Evolutionary conservation across 1,140 invertebrate genomes (phyloP).

Genomic region (Brachionus koreanus): DNA sequence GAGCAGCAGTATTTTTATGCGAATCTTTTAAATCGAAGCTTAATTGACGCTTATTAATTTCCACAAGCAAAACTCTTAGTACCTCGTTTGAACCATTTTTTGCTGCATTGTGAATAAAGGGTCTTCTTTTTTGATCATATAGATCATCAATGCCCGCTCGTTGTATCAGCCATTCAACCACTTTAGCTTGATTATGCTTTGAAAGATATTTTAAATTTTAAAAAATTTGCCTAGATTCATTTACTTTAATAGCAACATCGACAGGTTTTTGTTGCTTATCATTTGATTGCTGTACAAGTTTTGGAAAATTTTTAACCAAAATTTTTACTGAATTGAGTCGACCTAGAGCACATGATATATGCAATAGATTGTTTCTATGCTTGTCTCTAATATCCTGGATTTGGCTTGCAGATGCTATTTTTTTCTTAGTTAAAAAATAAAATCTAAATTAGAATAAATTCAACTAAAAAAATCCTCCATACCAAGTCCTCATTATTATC

Average conservation of each 20-base stretch:
- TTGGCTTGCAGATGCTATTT: background rate
- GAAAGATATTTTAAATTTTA: background rate
- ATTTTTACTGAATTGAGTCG: background rate
- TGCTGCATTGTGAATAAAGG: conserved; percentile 24
- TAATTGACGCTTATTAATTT: background rate
- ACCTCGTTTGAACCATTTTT: conserved; percentile 24
- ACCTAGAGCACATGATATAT: conserved; percentile 23
- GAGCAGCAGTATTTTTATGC: conserved; percentile 10
- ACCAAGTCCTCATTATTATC: conserved; percentile 11
- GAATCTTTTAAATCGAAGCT: conserved; percentile 8
- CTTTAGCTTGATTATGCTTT: conserved; percentile 16
- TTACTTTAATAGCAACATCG: conserved; percentile 36
- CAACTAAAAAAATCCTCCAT: background rate
- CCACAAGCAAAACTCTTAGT: background rate
- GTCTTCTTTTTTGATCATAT: background rate
- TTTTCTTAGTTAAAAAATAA: conserved; percentile 20
- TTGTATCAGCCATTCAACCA: conserved; percentile 1
- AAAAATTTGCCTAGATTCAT: background rate
- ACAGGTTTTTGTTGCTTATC: conserved; percentile 8
- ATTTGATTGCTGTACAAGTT: background rate
- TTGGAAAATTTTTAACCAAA: conserved; percentile 1
- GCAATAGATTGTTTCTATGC: conserved; percentile 40
- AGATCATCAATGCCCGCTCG: background rate
- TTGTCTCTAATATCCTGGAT: conserved; percentile 5
- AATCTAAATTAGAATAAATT: background rate